Conservation (phyloP, 2,888 invertebrate genomes). For the Halictus quadricinctus region DNA sequence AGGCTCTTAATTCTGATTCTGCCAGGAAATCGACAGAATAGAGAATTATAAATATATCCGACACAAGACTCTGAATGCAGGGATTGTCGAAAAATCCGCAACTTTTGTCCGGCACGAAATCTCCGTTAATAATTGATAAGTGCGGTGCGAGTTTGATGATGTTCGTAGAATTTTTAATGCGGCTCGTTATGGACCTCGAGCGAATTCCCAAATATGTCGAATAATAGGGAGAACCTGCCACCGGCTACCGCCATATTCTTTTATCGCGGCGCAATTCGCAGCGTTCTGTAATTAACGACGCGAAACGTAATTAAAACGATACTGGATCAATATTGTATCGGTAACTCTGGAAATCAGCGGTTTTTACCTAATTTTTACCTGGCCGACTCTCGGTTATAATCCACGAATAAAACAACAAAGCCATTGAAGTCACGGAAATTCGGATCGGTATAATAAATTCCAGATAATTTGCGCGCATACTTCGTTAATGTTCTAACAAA, state of each 20-base stretch:
- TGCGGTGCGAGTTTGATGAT: not conserved
- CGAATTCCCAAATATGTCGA: not conserved
- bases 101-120: not conserved
- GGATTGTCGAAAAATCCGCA: not conserved
- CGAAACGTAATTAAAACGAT: constrained; percentile 34
- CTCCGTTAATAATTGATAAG: constrained; percentile 25
- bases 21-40: not conserved
- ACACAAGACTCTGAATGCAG: not conserved
- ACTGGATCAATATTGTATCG: constrained; percentile 29
- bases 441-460: not conserved
- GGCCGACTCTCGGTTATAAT: not conserved
- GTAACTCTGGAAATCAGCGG: constrained; percentile 10
- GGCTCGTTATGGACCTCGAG: not conserved
- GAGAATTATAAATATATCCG: not conserved
- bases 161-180: constrained; percentile 49
- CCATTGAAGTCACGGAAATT: not conserved
- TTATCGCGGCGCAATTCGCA: not conserved
- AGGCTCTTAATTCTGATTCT: not conserved
- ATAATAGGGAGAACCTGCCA: constrained; percentile 13
- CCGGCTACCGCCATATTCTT: not conserved
- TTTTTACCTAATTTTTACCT: not conserved
- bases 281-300: constrained; percentile 37
- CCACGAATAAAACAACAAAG: not conserved
- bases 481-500: not conserved
- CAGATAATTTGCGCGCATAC: not conserved